Base-by-base conservation (phyloP, 2,888 invertebrate species). In the Miltochrista miniata region DNA sequence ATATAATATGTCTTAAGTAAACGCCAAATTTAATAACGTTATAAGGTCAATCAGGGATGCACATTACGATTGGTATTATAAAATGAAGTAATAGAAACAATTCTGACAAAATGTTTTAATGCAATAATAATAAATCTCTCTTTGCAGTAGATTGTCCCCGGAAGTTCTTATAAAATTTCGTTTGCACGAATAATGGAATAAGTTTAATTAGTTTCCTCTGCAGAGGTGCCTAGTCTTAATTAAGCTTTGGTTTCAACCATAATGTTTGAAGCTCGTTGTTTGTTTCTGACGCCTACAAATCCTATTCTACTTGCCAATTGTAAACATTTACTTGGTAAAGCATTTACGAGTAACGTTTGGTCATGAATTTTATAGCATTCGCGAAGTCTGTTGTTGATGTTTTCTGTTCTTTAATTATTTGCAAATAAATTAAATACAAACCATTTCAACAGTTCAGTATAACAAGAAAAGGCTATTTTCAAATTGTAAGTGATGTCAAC, bases 121-220 rank as follows among this genome's bases (percentile, higher is more conserved):
- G 68, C 72, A 72, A 72, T 75, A 74, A 70, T 73, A 76, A 76
- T 76, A 76, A 81, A 79, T 79, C 76, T 77, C 68, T 69, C 74
- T 70, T 38, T 65, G 72, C 72, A 75, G 66, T 70, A 72, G 72
- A 69, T 69, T 76, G 75, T 79, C 74, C 70, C 73, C 59, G 67
- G 74, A 74, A 72, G 71, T 74, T 75, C 75, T 75, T 76, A 80
- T 77, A 76, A 85, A 82, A 83, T 85, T 85, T 85, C 74, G 77
- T 85, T 85, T 79, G 72, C 76, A 70, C 71, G 75, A 83, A 83
- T 87, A 87, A 87, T 86, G 84, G 80, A 87, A 85, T 84, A 88
- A 87, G 82, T 89, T 90, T 84, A 88, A 88, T 88, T 88, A 85
- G 86, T 85, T 86, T 80, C 75, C 72, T 75, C 73, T 74, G 74